phyloP scores from a whole-genome alignment of 2,888 invertebrate species.

The Zootermopsis nevadensis region DNA sequence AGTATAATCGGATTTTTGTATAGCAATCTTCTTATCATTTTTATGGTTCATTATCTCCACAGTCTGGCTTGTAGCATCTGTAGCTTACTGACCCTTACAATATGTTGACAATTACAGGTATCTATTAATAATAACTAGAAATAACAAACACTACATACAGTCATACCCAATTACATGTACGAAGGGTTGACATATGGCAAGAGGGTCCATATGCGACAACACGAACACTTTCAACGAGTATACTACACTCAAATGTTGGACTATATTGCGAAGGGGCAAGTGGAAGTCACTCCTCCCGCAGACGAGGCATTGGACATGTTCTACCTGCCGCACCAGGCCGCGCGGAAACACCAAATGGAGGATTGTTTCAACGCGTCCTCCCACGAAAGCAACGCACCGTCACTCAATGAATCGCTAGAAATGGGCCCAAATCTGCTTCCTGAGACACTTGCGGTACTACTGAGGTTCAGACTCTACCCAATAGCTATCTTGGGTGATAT shows the following conservation, averaged over 20 bases:
- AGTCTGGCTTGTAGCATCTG: no score
- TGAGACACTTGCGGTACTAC: conserved; percentile 5
- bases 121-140: no score
- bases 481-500: background rate
- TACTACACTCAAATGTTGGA: conserved; percentile 20
- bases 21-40: no score
- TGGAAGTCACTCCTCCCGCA: background rate
- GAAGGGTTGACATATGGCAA: no score
- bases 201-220: no score
- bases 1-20: no score
- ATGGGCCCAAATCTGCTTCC: conserved; percentile 32
- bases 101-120: no score
- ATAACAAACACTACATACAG: no score
- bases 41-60: no score
- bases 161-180: no score
- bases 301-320: background rate
- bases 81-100: no score
- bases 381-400: background rate
- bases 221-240: no score
- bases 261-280: conserved; percentile 25
- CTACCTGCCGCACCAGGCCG: background rate
- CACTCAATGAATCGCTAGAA: conserved; percentile 15
- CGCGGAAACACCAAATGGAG: background rate
- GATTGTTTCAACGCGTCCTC: conserved; percentile 14
- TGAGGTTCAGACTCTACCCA: background rate